Percentiles rank a stretch among this genome's conserved stretches.
Conservation (phyloP, 2,113 vertebrate genomes). For the Peromyscus leucopus region DNA sequence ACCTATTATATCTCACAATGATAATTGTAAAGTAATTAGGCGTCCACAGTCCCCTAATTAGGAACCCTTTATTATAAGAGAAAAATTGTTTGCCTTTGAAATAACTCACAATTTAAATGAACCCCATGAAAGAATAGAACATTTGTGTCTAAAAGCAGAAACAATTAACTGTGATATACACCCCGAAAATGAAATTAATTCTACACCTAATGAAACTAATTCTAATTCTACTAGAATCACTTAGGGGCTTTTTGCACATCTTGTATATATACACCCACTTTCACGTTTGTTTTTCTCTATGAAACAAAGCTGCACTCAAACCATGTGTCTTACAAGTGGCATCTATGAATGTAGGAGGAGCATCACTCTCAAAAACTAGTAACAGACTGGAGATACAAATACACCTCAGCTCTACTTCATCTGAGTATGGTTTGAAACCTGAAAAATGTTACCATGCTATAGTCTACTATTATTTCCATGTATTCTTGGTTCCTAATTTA, state of each 20-base stretch:
- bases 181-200: not conserved
- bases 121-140: slow-evolving; percentile 14
- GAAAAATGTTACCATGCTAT: not conserved
- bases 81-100: slow-evolving; percentile 63
- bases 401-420: not conserved
- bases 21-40: slow-evolving; percentile 59
- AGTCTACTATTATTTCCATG: not conserved
- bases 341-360: slow-evolving; percentile 24
- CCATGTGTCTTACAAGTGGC: slow-evolving; percentile 29
- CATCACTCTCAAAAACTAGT: not conserved
- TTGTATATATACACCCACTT: slow-evolving; percentile 21
- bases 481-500: not conserved
- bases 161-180: slow-evolving; percentile 26
- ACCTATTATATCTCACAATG: slow-evolving; percentile 52
- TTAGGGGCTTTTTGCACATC: slow-evolving; percentile 45
- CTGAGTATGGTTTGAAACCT: slow-evolving; percentile 11
- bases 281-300: slow-evolving; percentile 45
- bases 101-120: slow-evolving; percentile 69
- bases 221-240: not conserved
- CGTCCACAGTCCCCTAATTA: slow-evolving; percentile 52
- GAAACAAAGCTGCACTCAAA: slow-evolving; percentile 36
- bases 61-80: slow-evolving; percentile 35
- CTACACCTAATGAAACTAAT: not conserved
- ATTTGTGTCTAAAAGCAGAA: slow-evolving; percentile 40
- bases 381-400: slow-evolving; percentile 4